phyloP scores from a whole-genome alignment of 1,140 invertebrate species.

The Phymorhynchus buccinoides region DNA sequence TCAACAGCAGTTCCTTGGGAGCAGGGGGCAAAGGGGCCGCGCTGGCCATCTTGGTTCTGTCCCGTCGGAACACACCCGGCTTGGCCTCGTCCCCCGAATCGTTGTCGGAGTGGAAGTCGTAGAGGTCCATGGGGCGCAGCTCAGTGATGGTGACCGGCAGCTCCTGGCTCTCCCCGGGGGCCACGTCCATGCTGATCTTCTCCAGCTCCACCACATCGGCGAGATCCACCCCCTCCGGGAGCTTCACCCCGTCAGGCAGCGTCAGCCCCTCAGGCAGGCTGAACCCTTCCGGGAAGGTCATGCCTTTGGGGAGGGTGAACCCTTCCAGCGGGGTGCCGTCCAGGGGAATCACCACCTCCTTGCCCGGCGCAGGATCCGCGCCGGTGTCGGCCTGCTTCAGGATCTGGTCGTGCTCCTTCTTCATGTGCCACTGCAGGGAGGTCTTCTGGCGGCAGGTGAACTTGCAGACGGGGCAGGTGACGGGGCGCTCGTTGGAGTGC shows the following conservation, averaged over 20 bases:
- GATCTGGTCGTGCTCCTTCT: conserved; percentile 52
- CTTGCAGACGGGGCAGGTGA: conserved; percentile 80
- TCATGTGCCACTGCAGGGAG: conserved; percentile 65
- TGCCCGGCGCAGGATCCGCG: background rate
- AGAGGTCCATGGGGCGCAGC: conserved; percentile 50
- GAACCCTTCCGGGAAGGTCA: conserved; percentile 4
- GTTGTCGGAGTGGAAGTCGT: conserved; percentile 64
- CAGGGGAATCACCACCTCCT: background rate
- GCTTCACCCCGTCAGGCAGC: conserved; percentile 3
- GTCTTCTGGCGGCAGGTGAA: conserved; percentile 67
- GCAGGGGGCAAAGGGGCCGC: conserved; percentile 44
- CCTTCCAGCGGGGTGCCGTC: background rate
- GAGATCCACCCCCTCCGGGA: background rate
- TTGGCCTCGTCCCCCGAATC: conserved; percentile 57
- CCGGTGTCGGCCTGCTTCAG: background rate
- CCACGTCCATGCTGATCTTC: conserved; percentile 22
- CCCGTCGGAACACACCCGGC: conserved; percentile 41
- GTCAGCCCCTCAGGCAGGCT: background rate
- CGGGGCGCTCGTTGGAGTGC: conserved; percentile 88
- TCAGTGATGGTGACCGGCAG: conserved; percentile 35
- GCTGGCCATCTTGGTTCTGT: conserved; percentile 45
- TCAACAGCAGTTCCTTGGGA: conserved; percentile 45
- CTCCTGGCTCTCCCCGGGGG: background rate
- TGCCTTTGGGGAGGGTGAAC: background rate
- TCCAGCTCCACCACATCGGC: conserved; percentile 18